phyloP scores from a whole-genome alignment of 2,797 vertebrate species.

The Champsocephalus gunnari region DNA sequence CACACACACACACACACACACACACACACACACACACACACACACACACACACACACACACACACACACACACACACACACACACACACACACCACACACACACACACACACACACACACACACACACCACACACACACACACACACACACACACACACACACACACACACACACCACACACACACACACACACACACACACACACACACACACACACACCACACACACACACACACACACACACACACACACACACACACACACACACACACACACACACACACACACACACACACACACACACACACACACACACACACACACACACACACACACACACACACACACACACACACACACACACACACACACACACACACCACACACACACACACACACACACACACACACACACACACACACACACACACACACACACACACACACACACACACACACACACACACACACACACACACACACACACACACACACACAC shows the following conservation, averaged over 20 bases:
- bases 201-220: constrained; percentile 12
- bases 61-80: constrained; percentile 21
- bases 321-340: background rate
- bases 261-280: background rate
- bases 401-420: constrained; percentile 14
- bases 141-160: constrained; percentile 14
- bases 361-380: background rate
- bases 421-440: background rate
- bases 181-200: background rate
- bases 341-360: constrained; percentile 13
- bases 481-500: constrained; percentile 13
- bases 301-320: background rate
- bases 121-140: constrained; percentile 22
- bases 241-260: constrained; percentile 5
- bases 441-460: constrained; percentile 1
- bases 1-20: constrained; percentile 26
- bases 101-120: constrained; percentile 27
- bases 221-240: background rate
- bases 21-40: constrained; percentile 20
- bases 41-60: constrained; percentile 20
- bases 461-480: constrained; percentile 9
- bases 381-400: background rate
- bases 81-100: constrained; percentile 25
- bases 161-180: constrained; percentile 24
- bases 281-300: constrained; percentile 16